Conservation (phyloP, 2,888 invertebrate species). For the Diaphora mendica region DNA sequence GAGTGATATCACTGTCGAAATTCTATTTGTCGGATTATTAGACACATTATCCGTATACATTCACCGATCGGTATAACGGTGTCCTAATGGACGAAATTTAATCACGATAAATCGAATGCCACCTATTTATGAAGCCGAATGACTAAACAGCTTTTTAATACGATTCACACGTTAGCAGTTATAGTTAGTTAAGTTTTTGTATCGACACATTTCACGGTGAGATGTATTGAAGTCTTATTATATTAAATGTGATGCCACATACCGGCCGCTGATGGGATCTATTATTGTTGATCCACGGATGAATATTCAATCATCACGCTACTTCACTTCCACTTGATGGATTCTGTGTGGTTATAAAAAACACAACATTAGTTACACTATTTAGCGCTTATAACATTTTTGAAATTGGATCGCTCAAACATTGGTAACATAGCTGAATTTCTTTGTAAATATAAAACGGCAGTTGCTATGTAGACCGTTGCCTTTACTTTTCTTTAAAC, state of each 20-base stretch:
- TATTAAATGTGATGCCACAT: slow-evolving; percentile 85
- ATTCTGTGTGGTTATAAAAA: slow-evolving; percentile 68
- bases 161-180: slow-evolving; percentile 86
- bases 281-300: slow-evolving; percentile 85
- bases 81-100: slow-evolving; percentile 84
- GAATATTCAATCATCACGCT: slow-evolving; percentile 84
- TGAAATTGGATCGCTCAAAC: slow-evolving; percentile 53
- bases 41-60: slow-evolving; percentile 75
- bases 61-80: slow-evolving; percentile 78
- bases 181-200: slow-evolving; percentile 86
- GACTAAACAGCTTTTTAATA: slow-evolving; percentile 86
- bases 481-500: slow-evolving; percentile 43
- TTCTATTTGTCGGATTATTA: slow-evolving; percentile 80
- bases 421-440: slow-evolving; percentile 40
- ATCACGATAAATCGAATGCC: slow-evolving; percentile 86
- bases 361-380: slow-evolving; percentile 64
- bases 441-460: slow-evolving; percentile 43
- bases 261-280: slow-evolving; percentile 83
- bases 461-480: slow-evolving; percentile 36
- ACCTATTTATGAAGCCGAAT: slow-evolving; percentile 85
- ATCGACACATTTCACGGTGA: slow-evolving; percentile 85
- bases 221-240: slow-evolving; percentile 85
- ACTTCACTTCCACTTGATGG: slow-evolving; percentile 73
- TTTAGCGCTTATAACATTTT: slow-evolving; percentile 61
- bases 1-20: slow-evolving; percentile 68